Percentiles rank a stretch among this genome's conserved stretches.
Conservation (phyloP, 2,113 vertebrate species). For the Oryzias curvinotus region DNA sequence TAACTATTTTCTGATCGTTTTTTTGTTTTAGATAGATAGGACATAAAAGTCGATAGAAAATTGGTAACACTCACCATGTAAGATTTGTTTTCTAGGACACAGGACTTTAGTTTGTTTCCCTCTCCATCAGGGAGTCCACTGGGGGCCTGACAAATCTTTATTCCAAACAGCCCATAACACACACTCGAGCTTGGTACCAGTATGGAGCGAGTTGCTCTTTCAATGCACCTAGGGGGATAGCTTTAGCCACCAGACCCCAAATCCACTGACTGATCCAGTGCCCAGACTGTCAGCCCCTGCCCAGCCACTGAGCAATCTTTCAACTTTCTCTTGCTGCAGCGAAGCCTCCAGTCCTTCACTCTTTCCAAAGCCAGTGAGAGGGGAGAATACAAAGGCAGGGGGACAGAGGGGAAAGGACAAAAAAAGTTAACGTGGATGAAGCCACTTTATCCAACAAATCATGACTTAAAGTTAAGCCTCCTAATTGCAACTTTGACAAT, state of each 20-base stretch:
- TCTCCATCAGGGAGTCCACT: slow-evolving; percentile 55
- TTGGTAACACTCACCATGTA: slow-evolving; percentile 13
- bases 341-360: slow-evolving; percentile 35
- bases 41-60: too few species aligned
- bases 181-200: slow-evolving; percentile 42
- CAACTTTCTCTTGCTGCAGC: slow-evolving; percentile 51
- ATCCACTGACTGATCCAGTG: slow-evolving; percentile 78
- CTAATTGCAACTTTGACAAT: too few species aligned
- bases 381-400: slow-evolving; percentile 3
- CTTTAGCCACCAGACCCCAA: slow-evolving; percentile 64
- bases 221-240: slow-evolving; percentile 63
- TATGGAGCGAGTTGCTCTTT: slow-evolving; percentile 56
- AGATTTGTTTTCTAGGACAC: slow-evolving; percentile 54
- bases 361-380: slow-evolving; percentile 6
- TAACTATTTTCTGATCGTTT: too few species aligned
- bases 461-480: too few species aligned
- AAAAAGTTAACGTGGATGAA: slow-evolving; percentile 14
- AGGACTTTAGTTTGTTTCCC: slow-evolving; percentile 41
- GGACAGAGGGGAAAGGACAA: not conserved
- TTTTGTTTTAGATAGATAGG: too few species aligned
- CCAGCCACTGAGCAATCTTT: slow-evolving; percentile 59
- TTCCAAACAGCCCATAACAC: slow-evolving; percentile 34
- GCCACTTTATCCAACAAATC: too few species aligned
- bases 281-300: slow-evolving; percentile 67
- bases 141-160: slow-evolving; percentile 53